A percentile compares a stretch with the other conserved stretches of the same genome.
phyloP scores from a whole-genome alignment of 2,888 invertebrate genomes.

The Horisme vitalbata region DNA sequence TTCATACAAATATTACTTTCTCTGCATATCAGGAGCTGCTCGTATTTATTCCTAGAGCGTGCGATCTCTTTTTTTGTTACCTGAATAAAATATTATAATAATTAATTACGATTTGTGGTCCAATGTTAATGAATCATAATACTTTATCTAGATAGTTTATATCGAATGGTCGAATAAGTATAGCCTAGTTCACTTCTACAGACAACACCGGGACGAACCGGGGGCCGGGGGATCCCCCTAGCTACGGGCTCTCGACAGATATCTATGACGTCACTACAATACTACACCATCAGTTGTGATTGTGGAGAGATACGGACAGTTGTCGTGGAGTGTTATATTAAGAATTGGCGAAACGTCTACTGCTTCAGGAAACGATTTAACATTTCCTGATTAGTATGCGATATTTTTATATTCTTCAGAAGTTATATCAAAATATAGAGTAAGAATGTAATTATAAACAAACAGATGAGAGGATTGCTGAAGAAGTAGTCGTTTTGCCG shows the following conservation, averaged over 20 bases:
- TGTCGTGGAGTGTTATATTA: constrained; percentile 27
- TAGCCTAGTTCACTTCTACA: constrained; percentile 56
- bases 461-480: constrained; percentile 26
- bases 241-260: no score
- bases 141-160: constrained; percentile 76
- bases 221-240: no score
- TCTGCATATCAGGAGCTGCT: constrained; percentile 60
- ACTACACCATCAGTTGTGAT: constrained; percentile 3
- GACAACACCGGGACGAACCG: constrained; percentile 3
- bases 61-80: constrained; percentile 78
- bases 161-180: constrained; percentile 61
- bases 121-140: constrained; percentile 82
- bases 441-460: constrained; percentile 39
- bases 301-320: constrained; percentile 6
- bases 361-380: constrained; percentile 19
- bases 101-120: constrained; percentile 82
- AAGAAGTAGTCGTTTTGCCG: constrained; percentile 44
- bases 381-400: constrained; percentile 39
- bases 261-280: no score
- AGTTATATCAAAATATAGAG: constrained; percentile 57
- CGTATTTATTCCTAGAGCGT: constrained; percentile 47
- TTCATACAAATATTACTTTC: constrained; percentile 41
- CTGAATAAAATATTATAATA: constrained; percentile 81
- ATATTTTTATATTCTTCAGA: constrained; percentile 66
- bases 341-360: constrained; percentile 38